Percentiles rank a stretch among this genome's conserved stretches.
phyloP scores from a whole-genome alignment of 2,113 vertebrate species.

The Morone chrysops region DNA sequence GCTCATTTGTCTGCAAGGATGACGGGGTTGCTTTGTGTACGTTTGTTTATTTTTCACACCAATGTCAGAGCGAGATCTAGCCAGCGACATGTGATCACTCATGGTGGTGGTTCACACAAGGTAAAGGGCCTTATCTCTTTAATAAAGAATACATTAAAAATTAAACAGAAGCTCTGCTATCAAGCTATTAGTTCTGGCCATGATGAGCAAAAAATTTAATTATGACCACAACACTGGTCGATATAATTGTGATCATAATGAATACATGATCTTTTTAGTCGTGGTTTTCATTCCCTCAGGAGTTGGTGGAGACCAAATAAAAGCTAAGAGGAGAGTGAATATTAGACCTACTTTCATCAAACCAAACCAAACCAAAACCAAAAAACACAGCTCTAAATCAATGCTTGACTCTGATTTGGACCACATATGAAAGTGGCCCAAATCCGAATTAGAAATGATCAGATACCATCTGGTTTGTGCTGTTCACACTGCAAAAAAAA shows the following conservation, averaged over 20 bases:
- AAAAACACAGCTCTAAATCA: background rate
- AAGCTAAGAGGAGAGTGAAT: background rate
- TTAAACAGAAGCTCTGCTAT: background rate
- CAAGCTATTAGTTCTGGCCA: background rate
- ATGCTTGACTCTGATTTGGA: too few species aligned
- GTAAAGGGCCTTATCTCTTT: background rate
- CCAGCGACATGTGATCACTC: background rate
- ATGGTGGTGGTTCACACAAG: background rate
- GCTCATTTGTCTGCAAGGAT: slow-evolving; percentile 34
- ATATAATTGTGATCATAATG: background rate
- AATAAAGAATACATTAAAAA: background rate
- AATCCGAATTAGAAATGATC: too few species aligned
- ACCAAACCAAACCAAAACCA: too few species aligned
- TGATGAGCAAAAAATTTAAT: too few species aligned
- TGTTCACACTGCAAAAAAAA: too few species aligned
- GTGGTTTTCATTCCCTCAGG: background rate
- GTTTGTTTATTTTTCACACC: background rate
- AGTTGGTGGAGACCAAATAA: background rate
- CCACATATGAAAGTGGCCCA: too few species aligned
- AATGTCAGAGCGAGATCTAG: background rate
- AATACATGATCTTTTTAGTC: background rate
- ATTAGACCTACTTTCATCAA: background rate
- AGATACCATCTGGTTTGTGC: too few species aligned
- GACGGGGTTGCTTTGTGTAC: background rate
- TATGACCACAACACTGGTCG: background rate